Evolutionary conservation across 2,888 invertebrate species (phyloP), one percentile per base, ranked within the genome.

Genomic region (Eretmocerus hayati): DNA sequence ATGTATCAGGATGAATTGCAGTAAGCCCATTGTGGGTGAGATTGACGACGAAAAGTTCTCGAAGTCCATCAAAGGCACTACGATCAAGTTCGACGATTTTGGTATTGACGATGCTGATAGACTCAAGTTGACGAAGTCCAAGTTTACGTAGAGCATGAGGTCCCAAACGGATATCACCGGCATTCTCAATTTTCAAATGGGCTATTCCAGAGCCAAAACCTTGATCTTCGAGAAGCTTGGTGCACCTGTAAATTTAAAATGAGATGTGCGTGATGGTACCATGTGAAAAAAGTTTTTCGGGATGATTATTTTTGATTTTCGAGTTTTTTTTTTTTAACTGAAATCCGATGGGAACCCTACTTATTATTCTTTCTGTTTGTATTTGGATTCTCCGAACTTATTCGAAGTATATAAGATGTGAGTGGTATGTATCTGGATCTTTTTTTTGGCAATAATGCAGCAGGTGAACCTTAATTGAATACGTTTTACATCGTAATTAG

Each of bases 91-190:
- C 77, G 38, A 77, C 73, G 60, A 88, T 82, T 9, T 80, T 80
- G 52, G 84, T 84, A 65, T 85, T 82, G 43, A 79, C 77, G 58
- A 87, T 83, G 62, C 80, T 80, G 15, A 87, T 77, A 3, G 83
- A 80, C 20, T 81, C 79, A 31, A 86, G 74, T 59, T 79, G 77
- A 58, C 81, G 78, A 21, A 87, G 74, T 20, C 66, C 68, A 1
- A 61, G 59, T 4, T 53, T 77, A 11, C 78, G 79, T 46, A 87
- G 71, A 15, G 78, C 72, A 46, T 63, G 62, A 6, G 68, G 62
- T 4, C 65, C 68, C 1, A 71, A 56, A 22, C 50, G 58, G 38
- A 71, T 61, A 40, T 65, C 62, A 9, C 78, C 79, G 22, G 81
- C 77, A 62, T 83, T 80, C 55, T 81, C 79, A 39, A 85, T 80